Percentiles rank a stretch among this genome's conserved stretches.
phyloP scores from a whole-genome alignment of 1,140 invertebrate species.

The Papilio helenus region DNA sequence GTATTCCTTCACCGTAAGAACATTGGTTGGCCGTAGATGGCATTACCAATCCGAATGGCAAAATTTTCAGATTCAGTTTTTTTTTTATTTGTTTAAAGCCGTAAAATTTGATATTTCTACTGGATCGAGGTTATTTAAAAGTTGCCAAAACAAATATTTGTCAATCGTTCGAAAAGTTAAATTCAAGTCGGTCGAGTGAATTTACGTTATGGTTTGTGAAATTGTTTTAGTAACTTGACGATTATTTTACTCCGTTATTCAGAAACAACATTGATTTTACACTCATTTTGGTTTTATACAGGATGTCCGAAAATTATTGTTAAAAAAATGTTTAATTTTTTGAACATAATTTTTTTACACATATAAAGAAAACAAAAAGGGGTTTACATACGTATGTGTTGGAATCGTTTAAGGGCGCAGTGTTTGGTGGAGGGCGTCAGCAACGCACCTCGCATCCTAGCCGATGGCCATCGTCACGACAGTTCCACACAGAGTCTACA shows the following conservation, averaged over 20 bases:
- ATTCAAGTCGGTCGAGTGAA: background rate
- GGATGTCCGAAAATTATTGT: background rate
- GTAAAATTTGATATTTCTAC: background rate
- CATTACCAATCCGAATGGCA: no score
- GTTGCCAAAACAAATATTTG: constrained; percentile 15
- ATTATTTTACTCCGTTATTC: background rate
- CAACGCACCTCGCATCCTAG: constrained; percentile 82
- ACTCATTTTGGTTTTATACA: background rate
- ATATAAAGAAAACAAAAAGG: constrained; percentile 55
- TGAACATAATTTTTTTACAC: no score
- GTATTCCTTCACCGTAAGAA: no score
- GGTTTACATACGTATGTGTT: constrained; percentile 77
- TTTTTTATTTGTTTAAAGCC: background rate
- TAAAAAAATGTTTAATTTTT: background rate
- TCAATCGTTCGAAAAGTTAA: constrained; percentile 9
- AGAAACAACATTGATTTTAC: background rate
- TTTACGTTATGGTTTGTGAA: background rate
- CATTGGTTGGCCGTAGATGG: no score
- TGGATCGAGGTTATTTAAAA: background rate
- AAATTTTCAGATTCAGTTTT: no score
- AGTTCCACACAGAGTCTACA: constrained; percentile 80
- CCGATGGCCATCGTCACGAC: constrained; percentile 81
- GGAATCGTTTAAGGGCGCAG: constrained; percentile 79
- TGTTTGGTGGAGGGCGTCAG: constrained; percentile 80
- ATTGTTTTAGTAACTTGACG: background rate